Evolutionary conservation across 2,888 invertebrate genomes (phyloP).

Genomic region (Archips crataeganus): DNA sequence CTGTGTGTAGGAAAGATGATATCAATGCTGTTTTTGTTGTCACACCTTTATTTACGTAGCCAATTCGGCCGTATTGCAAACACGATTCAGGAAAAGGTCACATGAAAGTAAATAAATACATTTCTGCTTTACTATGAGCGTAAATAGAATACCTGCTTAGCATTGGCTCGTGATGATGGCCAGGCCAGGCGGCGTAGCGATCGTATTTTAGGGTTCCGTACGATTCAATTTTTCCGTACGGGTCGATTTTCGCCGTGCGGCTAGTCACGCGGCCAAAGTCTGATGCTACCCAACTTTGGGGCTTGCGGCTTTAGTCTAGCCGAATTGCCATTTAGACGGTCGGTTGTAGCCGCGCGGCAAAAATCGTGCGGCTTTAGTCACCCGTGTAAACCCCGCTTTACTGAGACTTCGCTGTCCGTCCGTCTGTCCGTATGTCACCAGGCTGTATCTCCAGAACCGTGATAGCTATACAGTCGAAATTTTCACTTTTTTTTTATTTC

Average conservation of each 20-base stretch:
- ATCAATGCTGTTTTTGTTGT: conserved; percentile 1
- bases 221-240: too few relatives aligned
- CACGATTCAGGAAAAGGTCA: background rate
- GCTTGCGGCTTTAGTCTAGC: background rate
- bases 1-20: background rate
- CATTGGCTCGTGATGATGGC: background rate
- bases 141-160: background rate
- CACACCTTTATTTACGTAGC: background rate
- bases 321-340: too few relatives aligned
- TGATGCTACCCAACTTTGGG: conserved; percentile 20
- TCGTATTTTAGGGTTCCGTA: too few relatives aligned
- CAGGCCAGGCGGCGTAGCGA: too few relatives aligned
- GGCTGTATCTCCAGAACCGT: too few relatives aligned
- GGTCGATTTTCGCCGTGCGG: conserved; percentile 22
- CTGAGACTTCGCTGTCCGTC: too few relatives aligned
- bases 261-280: conserved; percentile 6
- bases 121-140: background rate
- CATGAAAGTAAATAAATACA: background rate
- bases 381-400: too few relatives aligned
- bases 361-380: too few relatives aligned
- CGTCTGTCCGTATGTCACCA: too few relatives aligned
- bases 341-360: too few relatives aligned
- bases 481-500: too few relatives aligned
- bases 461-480: too few relatives aligned
- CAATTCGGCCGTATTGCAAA: conserved; percentile 10